A percentile compares a stretch with the other conserved stretches of the same genome.
Conservation (phyloP, 2,113 vertebrate genomes). For the Tupaia chinensis region DNA sequence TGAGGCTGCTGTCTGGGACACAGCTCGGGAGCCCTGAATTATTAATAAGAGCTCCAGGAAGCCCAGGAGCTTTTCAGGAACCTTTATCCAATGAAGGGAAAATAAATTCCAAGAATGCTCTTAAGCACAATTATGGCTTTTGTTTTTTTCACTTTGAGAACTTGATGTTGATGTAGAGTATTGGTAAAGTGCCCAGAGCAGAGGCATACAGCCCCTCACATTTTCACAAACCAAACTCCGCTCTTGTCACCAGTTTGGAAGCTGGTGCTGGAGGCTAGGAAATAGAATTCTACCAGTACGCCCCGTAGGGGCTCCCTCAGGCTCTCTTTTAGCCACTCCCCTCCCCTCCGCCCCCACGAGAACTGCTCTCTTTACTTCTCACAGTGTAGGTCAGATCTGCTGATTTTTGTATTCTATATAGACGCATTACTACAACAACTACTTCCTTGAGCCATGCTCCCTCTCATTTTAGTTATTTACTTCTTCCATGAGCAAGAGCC, state of each 20-base stretch:
- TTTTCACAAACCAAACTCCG: not conserved
- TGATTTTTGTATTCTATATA: not conserved
- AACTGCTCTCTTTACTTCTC: not conserved
- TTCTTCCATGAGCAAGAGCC: no score
- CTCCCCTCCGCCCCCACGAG: not conserved
- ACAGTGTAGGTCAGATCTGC: not conserved
- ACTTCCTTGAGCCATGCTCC: not conserved
- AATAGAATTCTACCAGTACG: not conserved
- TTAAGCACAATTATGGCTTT: constrained; percentile 34
- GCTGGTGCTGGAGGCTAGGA: not conserved
- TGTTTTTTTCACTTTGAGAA: constrained; percentile 21
- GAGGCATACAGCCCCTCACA: not conserved
- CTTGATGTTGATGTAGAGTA: constrained; percentile 45
- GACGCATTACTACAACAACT: not conserved
- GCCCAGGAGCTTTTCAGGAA: constrained; percentile 57
- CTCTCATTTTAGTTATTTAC: no score
- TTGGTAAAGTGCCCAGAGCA: not conserved
- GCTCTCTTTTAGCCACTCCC: not conserved
- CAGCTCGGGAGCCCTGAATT: constrained; percentile 72
- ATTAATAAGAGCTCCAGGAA: constrained; percentile 79
- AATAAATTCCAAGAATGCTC: constrained; percentile 74
- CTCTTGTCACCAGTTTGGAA: not conserved
- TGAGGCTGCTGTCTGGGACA: constrained; percentile 30
- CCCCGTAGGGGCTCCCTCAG: no score
- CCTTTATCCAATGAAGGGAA: constrained; percentile 62